phyloP scores from a whole-genome alignment of 1,140 invertebrate species.

The Apocrypta bakeri region DNA sequence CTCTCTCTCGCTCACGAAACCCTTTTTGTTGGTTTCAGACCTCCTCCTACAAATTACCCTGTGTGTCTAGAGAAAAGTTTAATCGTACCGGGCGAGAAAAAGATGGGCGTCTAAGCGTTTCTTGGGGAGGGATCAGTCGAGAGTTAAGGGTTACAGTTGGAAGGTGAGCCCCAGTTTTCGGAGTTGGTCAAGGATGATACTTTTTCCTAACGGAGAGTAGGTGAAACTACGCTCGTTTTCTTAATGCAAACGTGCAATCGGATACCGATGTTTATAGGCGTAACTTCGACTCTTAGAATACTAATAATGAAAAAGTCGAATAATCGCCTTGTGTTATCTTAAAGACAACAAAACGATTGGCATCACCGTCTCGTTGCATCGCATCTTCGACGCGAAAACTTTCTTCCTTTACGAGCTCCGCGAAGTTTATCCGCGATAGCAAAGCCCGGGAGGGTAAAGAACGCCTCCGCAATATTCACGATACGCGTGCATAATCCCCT shows the following conservation, averaged over 20 bases:
- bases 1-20: conserved; percentile 52
- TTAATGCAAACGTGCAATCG: no score
- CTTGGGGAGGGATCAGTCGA: conserved; percentile 26
- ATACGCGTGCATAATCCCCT: conserved; percentile 53
- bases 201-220: not conserved
- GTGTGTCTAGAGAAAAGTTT: conserved; percentile 65
- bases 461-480: conserved; percentile 61
- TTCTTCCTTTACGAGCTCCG: conserved; percentile 26
- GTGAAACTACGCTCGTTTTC: not conserved
- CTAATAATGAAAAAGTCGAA: no score
- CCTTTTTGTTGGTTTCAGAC: conserved; percentile 64
- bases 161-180: conserved; percentile 31
- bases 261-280: not conserved
- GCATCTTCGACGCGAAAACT: not conserved
- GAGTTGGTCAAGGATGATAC: conserved; percentile 32
- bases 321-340: no score
- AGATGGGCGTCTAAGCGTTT: conserved; percentile 57
- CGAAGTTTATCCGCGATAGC: conserved; percentile 57
- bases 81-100: conserved; percentile 63
- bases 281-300: not conserved
- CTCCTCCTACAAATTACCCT: conserved; percentile 68
- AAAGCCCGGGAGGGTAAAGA: conserved; percentile 57
- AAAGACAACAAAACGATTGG: not conserved
- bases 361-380: not conserved
- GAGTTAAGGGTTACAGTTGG: conserved; percentile 11